phyloP scores from a whole-genome alignment of 2,113 vertebrate genomes.

The Prionailurus viverrinus region DNA sequence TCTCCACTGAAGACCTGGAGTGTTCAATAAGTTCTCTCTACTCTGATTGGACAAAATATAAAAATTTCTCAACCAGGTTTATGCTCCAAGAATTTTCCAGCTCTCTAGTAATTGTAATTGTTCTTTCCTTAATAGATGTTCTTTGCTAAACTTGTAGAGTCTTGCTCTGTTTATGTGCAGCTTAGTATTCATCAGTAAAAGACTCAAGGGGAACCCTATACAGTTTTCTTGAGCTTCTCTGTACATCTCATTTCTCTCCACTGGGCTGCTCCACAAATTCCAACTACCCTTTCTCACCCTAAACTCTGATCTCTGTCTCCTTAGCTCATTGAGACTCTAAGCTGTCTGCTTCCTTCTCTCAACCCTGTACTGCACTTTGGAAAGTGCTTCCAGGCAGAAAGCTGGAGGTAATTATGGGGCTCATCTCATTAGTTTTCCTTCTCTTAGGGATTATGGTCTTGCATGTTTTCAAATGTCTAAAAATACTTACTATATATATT shows the following conservation, averaged over 20 bases:
- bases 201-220: background rate
- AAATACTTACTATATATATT: background rate
- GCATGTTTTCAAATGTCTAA: constrained; percentile 26
- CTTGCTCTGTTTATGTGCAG: background rate
- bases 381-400: background rate
- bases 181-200: background rate
- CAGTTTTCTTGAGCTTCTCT: background rate
- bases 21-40: background rate
- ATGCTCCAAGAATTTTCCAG: background rate
- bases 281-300: background rate
- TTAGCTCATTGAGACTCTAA: background rate
- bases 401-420: background rate
- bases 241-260: background rate
- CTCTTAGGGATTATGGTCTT: background rate
- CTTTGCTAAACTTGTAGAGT: background rate
- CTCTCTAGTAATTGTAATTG: background rate
- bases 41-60: background rate
- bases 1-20: background rate
- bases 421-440: background rate
- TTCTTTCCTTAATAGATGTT: background rate
- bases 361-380: background rate
- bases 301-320: background rate
- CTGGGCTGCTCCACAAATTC: background rate
- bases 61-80: background rate
- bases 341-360: background rate